A percentile compares a stretch with the other conserved stretches of the same genome.
Conservation (phyloP, 2,113 vertebrate species). For the Rhinolophus ferrumequinum region DNA sequence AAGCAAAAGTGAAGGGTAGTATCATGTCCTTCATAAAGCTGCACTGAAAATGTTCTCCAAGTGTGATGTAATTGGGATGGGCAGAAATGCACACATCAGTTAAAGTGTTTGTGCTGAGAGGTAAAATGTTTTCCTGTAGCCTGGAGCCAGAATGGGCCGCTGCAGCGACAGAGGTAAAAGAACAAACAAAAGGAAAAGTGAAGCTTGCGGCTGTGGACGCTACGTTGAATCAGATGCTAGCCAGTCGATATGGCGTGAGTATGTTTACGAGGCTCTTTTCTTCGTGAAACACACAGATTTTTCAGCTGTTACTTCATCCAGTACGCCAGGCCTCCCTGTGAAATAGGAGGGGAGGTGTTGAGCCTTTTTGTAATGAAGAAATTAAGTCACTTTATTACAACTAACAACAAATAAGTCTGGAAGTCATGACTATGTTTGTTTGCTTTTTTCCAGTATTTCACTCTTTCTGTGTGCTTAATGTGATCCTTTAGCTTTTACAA, state of each 20-base stretch:
- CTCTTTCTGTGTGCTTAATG: fast-evolving
- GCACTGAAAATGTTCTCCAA: fast-evolving
- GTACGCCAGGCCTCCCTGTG: neutral
- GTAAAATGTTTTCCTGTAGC: constrained; percentile 77
- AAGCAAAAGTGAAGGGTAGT: fast-evolving
- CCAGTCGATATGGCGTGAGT: constrained; percentile 93
- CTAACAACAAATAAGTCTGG: too few species aligned
- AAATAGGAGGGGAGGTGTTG: fast-evolving
- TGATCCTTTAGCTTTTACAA: fast-evolving
- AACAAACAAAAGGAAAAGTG: constrained; percentile 96
- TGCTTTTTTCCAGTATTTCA: fast-evolving
- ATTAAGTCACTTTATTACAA: neutral
- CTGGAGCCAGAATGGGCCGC: constrained; percentile 97
- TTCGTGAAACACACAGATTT: fast-evolving
- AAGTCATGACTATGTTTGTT: neutral
- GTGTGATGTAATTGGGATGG: neutral
- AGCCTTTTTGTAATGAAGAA: neutral
- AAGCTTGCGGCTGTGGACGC: constrained; percentile 95
- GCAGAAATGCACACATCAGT: fast-evolving
- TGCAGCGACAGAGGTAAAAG: constrained; percentile 93
- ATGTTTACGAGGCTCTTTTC: neutral
- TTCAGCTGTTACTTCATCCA: fast-evolving
- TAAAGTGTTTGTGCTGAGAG: neutral
- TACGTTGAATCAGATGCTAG: constrained; percentile 91
- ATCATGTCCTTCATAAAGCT: fast-evolving